Evolutionary conservation across 2,113 vertebrate genomes (phyloP).

Genomic region (Odocoileus virginianus): DNA sequence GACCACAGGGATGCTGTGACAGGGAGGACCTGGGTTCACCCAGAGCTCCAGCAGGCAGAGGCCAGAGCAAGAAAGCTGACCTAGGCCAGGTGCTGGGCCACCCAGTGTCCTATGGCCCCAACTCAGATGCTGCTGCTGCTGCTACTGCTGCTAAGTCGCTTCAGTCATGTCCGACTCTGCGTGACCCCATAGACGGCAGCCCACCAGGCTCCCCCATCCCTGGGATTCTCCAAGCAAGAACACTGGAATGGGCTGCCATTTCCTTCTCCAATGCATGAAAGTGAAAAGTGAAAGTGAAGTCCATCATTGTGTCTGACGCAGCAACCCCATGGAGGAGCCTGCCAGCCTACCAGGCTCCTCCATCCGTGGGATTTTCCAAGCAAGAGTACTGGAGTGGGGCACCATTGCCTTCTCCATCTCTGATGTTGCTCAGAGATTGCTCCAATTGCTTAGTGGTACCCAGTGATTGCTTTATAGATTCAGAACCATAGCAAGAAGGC

Average conservation of each 20-base stretch:
- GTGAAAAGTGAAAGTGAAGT: too few relatives aligned
- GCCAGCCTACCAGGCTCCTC: too few relatives aligned
- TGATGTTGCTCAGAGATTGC: background rate
- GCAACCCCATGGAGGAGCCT: too few relatives aligned
- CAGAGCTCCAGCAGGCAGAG: background rate
- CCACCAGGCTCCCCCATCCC: background rate
- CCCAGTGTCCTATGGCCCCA: background rate
- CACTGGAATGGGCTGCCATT: too few relatives aligned
- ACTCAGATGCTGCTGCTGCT: background rate
- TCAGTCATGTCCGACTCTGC: accelerated
- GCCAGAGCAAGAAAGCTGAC: too few relatives aligned
- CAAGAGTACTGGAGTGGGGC: background rate
- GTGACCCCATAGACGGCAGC: accelerated
- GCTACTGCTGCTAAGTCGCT: background rate
- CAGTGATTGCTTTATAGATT: background rate
- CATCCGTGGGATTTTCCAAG: background rate
- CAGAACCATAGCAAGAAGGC: background rate
- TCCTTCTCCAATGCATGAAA: too few relatives aligned
- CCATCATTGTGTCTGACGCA: too few relatives aligned
- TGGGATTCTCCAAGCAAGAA: too few relatives aligned
- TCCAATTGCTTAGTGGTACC: background rate
- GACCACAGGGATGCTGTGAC: background rate
- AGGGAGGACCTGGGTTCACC: background rate
- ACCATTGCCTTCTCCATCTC: background rate
- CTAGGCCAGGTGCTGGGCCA: background rate